phyloP scores from a whole-genome alignment of 2,797 vertebrate genomes.

The Adrianichthys oophorus region DNA sequence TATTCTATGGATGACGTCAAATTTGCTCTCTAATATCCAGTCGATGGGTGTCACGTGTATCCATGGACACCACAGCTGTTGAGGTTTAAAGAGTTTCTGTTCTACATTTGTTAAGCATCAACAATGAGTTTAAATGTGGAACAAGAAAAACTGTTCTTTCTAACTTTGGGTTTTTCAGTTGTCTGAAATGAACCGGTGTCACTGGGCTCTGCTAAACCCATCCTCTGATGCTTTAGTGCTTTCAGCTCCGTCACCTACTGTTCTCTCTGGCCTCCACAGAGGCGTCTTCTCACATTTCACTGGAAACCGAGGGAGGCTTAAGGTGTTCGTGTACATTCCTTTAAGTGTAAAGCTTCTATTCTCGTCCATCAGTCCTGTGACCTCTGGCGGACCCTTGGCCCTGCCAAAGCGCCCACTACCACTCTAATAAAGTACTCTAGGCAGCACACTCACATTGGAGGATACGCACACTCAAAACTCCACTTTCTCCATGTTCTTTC shows the following conservation, averaged over 20 bases:
- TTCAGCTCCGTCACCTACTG: not conserved
- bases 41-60: too few species aligned
- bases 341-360: slow-evolving; percentile 28
- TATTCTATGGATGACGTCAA: too few species aligned
- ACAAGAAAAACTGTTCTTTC: too few species aligned
- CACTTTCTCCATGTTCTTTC: slow-evolving; percentile 37
- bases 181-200: too few species aligned
- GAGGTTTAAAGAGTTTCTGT: too few species aligned
- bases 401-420: slow-evolving; percentile 22
- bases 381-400: slow-evolving; percentile 7
- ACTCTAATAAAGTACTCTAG: slow-evolving; percentile 25
- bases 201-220: too few species aligned
- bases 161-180: too few species aligned
- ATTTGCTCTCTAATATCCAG: too few species aligned
- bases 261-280: slow-evolving; percentile 22
- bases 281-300: slow-evolving; percentile 28
- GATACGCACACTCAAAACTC: slow-evolving; percentile 6
- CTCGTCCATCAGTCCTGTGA: slow-evolving; percentile 13
- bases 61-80: too few species aligned
- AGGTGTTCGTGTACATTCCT: slow-evolving; percentile 8
- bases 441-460: slow-evolving; percentile 22
- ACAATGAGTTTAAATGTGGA: too few species aligned
- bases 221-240: too few species aligned
- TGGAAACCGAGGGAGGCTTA: slow-evolving; percentile 14
- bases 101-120: too few species aligned